Conservation (phyloP, 2,888 invertebrate genomes). For the Pinctada fucata region DNA sequence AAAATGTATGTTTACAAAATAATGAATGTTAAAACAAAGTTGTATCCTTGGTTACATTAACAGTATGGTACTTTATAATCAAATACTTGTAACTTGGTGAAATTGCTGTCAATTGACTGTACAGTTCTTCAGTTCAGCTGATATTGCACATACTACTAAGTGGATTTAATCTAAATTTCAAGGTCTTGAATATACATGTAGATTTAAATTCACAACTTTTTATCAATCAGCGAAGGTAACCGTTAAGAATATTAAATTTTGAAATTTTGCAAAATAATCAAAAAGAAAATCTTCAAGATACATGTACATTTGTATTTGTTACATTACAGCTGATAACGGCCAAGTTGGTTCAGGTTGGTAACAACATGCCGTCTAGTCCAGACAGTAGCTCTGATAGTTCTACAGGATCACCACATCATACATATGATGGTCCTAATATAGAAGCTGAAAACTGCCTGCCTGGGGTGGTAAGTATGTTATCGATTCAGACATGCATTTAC, state of each 20-base stretch:
- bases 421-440: slow-evolving; percentile 86
- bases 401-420: slow-evolving; percentile 91
- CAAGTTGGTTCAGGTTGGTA: slow-evolving; percentile 84
- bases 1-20: not conserved
- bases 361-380: slow-evolving; percentile 84
- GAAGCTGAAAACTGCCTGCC: slow-evolving; percentile 94
- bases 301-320: not conserved
- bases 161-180: no score
- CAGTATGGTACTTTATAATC: no score
- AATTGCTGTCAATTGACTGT: no score
- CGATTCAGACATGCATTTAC: no score
- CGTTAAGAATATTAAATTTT: no score
- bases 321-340: slow-evolving; percentile 83
- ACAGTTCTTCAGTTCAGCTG: no score
- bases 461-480: slow-evolving; percentile 85
- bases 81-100: no score
- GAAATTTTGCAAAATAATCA: no score
- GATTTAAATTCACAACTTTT: no score
- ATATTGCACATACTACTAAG: no score
- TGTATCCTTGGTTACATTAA: slow-evolving; percentile 60
- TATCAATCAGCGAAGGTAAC: no score
- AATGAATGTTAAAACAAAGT: slow-evolving; percentile 76
- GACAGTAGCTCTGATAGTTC: slow-evolving; percentile 97
- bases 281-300: not conserved
- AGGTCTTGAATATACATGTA: no score